Base-by-base conservation (phyloP, 2,797 vertebrate genomes). In the Crenichthys baileyi region DNA sequence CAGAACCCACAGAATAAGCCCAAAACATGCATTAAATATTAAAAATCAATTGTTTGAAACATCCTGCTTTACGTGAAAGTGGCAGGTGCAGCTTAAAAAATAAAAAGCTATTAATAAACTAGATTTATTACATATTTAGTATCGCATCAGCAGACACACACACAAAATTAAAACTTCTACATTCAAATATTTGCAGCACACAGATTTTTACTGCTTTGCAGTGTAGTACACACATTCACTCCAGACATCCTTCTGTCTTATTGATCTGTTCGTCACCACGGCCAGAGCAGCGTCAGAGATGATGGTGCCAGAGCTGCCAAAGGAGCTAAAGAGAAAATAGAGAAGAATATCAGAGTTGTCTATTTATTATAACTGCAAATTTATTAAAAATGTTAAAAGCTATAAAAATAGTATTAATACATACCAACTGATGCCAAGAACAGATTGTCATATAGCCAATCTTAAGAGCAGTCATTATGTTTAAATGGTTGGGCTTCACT, bases 191-290 rank as follows among this genome's bases (percentile, higher is more conserved):
- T 24, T 61, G 26, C 12, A 13, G 9, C 1, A 9, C 46, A 48
- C 12, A 48, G 8, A 67, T 0, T 36, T 80, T 63, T 86, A 78
- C 4, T 83, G 46, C n/a, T 41, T 79, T 6, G 81, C 61, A 16
- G 72, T 18, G 7, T 85, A 80, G 50, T 91, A 87, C 13, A 89
- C 83, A 72, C 86, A 88, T 56, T 80, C 76, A 50, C 0, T 75
- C 31, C 8, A 0, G 16, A 8, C 68, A 0, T 87, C 67, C 16
- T n/a, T 80, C 36, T 71, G 79, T 9, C 50, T 75, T 48, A 65
- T 50, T 46, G 81, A 48, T 65, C 24, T 80, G 26, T 9, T 75
- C 26, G 9, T 18, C 29, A 60, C 73, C 0, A 11, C 48, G 11
- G 44, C 82, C 9, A 91, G 7, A 31, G 86, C 83, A 77, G 75